Evolutionary conservation across 2,888 invertebrate species (phyloP), one percentile per base, ranked within the genome.

Genomic region (Epistrophe grossulariae): DNA sequence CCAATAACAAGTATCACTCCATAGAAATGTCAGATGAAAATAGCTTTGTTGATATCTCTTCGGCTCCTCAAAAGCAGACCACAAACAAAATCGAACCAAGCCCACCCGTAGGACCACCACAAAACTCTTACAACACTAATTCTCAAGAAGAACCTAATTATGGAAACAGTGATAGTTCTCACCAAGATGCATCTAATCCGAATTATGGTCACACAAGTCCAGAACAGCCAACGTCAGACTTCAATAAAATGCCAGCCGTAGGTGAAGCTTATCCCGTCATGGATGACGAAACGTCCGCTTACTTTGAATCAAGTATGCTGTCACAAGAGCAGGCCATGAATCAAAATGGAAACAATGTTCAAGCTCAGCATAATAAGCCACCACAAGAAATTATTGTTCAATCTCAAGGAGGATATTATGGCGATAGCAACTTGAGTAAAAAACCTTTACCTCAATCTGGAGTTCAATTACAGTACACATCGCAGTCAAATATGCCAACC

Each of bases 201-300:
- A 71, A 87, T 11, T 92, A 91, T 1, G 92, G 92, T 5, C 91
- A 92, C 70, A 91, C 92, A 0, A 85, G 91, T 88, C 92, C 92
- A 0, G 90, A 90, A 6, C 90, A 90, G 0, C 91, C 90, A 7
- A 92, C 92, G 4, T 91, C 92, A 0, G 90, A 92, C 52, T 92
- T 92, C 60, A 92, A 92, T 72, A 92, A 92, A 88, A 92, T 92
- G 92, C 92, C 92, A 0, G 91, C 90, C 4, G 88, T 91, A 74
- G 92, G 92, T 28, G 91, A 92, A 62, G 92, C 92, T 2, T 92
- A 92, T 28, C 92, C 92, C 0, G 91, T 92, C 11, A 84, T 84
- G 84, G 84, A 84, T 52, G 88, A 84, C 6, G 88, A 88, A 38
- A 84, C 84, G 0, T 88, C 88, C 0, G 84, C 76, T 10, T 84